Conservation (phyloP, 2,888 invertebrate genomes). For the Entomobrya multifasciata region DNA sequence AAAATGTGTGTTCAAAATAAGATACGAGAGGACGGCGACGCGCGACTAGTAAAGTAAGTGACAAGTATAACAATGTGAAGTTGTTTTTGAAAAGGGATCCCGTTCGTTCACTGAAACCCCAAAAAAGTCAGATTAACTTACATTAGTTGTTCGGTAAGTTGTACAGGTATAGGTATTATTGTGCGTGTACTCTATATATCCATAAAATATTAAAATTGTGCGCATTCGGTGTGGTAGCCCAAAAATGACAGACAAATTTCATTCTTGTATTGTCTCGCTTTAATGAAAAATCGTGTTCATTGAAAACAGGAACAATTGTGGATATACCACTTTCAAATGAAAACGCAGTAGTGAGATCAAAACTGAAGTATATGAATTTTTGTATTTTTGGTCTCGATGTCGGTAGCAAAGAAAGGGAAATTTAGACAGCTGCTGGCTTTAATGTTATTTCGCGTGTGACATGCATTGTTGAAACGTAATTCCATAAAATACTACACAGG, state of each 20-base stretch:
- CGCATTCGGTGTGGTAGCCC: background rate
- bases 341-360: too few relatives aligned
- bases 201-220: too few relatives aligned
- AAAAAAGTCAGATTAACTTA: too few relatives aligned
- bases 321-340: too few relatives aligned
- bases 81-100: slow-evolving; percentile 2
- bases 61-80: background rate
- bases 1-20: too few relatives aligned
- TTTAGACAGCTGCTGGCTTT: background rate
- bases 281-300: too few relatives aligned
- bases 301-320: too few relatives aligned
- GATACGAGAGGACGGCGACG: background rate
- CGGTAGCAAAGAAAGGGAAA: background rate
- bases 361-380: too few relatives aligned
- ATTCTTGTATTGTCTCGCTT: background rate
- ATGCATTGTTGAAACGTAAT: slow-evolving; percentile 8
- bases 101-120: slow-evolving; percentile 8
- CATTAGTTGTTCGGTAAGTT: too few relatives aligned
- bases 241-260: background rate
- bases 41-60: background rate
- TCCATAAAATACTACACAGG: too few relatives aligned
- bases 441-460: background rate
- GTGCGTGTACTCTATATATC: background rate
- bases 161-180: too few relatives aligned
- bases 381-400: too few relatives aligned